Conservation (phyloP, 1,140 invertebrate species). For the Eubasilissa regina region DNA sequence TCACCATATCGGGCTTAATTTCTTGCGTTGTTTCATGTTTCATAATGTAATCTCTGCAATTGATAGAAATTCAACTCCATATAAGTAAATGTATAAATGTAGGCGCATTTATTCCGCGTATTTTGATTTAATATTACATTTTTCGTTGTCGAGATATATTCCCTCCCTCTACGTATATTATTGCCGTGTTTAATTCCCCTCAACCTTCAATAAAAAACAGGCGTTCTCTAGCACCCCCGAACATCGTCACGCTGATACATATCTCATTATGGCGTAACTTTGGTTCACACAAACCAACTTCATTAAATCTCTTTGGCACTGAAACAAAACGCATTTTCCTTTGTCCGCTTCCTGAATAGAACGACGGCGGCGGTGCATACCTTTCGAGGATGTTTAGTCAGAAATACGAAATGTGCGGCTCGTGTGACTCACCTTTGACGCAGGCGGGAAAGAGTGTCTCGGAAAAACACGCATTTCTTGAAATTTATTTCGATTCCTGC, state of each 20-base stretch:
- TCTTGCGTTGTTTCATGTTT: too few species aligned
- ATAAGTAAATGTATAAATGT: too few species aligned
- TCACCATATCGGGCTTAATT: too few species aligned
- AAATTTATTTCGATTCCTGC: constrained; percentile 30
- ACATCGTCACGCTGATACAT: constrained; percentile 31
- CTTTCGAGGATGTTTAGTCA: not conserved
- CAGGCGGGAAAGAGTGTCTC: not conserved
- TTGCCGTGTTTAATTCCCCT: too few species aligned
- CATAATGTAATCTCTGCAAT: too few species aligned
- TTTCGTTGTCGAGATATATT: too few species aligned
- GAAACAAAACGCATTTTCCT: constrained; percentile 18
- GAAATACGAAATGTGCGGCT: not conserved
- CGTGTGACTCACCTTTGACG: not conserved
- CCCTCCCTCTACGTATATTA: not conserved
- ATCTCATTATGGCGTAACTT: constrained; percentile 12
- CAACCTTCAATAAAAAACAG: too few species aligned
- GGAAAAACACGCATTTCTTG: constrained; percentile 27
- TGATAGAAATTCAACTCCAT: too few species aligned
- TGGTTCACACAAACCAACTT: constrained; percentile 14
- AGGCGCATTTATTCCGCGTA: too few species aligned
- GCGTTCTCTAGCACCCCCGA: not conserved
- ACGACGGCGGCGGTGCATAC: not conserved
- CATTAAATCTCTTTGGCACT: not conserved
- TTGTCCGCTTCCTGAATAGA: not conserved
- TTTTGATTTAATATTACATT: too few species aligned